phyloP scores from a whole-genome alignment of 2,113 vertebrate species.

The Balaenoptera acutorostrata region DNA sequence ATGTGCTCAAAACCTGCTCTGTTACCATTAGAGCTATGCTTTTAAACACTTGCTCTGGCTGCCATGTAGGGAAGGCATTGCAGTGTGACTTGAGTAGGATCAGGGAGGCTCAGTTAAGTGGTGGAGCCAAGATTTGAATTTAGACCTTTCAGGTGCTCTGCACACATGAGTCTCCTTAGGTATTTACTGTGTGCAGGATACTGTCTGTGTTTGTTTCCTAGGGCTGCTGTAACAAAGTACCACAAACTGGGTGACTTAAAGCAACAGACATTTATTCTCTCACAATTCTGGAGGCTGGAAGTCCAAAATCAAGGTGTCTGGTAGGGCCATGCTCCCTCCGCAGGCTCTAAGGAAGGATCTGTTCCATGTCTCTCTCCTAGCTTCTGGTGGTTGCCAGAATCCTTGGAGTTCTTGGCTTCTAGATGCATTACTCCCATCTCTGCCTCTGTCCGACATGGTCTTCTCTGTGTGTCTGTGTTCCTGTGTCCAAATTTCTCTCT shows the following conservation, averaged over 20 bases:
- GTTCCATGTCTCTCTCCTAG: not conserved
- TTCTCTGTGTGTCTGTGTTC: not conserved
- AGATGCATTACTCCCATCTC: accelerated
- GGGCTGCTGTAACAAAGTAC: not conserved
- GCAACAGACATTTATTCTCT: not conserved
- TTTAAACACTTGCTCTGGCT: not conserved
- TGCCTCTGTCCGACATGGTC: not conserved
- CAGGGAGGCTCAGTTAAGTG: not conserved
- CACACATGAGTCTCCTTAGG: not conserved
- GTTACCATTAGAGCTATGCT: not conserved
- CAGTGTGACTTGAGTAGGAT: not conserved
- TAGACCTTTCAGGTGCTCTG: accelerated
- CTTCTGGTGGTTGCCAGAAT: accelerated
- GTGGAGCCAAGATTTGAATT: not conserved
- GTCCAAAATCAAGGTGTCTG: not conserved
- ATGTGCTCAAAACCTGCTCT: not conserved
- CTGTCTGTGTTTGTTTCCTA: not conserved
- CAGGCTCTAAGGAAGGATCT: not conserved
- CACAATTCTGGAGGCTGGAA: not conserved
- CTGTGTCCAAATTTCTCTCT: not conserved
- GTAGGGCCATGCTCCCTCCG: not conserved
- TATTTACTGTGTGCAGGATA: not conserved
- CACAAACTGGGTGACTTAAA: not conserved
- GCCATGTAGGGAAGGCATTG: accelerated
- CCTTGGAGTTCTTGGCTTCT: not conserved